Percentiles rank a stretch among this genome's conserved stretches.
Conservation (phyloP, 2,888 invertebrate genomes). For the Galeopsomyia nigrocyanea region DNA sequence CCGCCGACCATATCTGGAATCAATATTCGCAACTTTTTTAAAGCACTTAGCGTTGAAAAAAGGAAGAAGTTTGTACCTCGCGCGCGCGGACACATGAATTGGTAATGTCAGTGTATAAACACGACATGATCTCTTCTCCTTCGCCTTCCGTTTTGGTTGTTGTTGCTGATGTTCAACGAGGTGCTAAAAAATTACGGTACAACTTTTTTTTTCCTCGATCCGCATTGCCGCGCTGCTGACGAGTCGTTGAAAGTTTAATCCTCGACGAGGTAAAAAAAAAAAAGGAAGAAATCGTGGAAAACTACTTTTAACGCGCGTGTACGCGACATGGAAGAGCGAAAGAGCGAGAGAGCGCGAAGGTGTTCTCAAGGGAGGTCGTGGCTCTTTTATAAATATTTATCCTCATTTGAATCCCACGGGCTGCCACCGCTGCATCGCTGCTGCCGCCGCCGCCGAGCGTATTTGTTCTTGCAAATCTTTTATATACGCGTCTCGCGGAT, state of each 20-base stretch:
- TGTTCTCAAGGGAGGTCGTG: conserved; percentile 27
- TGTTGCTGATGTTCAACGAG: too few species aligned
- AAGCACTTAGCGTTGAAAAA: conserved; percentile 16
- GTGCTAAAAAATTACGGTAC: too few species aligned
- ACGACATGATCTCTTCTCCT: too few species aligned
- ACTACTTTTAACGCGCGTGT: conserved; percentile 39
- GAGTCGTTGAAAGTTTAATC: too few species aligned
- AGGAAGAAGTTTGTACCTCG: conserved; percentile 6
- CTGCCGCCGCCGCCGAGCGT: conserved; percentile 35
- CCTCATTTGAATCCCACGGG: conserved; percentile 64
- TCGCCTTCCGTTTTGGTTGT: too few species aligned
- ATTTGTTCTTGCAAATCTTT: conserved; percentile 66
- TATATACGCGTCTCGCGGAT: conserved; percentile 58
- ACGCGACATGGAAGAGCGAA: too few species aligned
- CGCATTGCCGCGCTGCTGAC: too few species aligned
- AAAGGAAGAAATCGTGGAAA: neutral
- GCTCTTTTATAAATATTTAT: conserved; percentile 67
- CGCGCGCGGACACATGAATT: conserved; percentile 38
- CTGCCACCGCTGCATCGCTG: conserved; percentile 38
- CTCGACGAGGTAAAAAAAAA: neutral
- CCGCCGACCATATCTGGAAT: conserved; percentile 12
- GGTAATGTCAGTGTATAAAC: conserved; percentile 19
- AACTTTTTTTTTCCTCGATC: neutral
- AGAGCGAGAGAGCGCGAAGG: too few species aligned
- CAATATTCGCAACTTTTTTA: conserved; percentile 35